A percentile compares a stretch with the other conserved stretches of the same genome.
Evolutionary conservation across 2,888 invertebrate genomes (phyloP).

Genomic region (Drosophila parthenogenetica): DNA sequence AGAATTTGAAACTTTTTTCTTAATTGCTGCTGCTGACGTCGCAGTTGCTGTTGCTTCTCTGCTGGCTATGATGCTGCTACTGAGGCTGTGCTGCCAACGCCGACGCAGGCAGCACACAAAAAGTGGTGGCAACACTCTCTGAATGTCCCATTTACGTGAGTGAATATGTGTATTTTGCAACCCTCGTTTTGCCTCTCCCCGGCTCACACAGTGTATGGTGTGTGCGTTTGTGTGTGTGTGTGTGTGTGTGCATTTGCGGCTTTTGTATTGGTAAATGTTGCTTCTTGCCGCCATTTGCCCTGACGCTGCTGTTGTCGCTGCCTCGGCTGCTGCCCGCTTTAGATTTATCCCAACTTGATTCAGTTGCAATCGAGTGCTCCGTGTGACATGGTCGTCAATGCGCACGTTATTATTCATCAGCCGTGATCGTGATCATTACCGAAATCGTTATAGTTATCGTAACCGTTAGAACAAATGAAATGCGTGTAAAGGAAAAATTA

Average conservation of each 20-base stretch:
- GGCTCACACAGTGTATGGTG: not conserved
- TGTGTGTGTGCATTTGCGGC: slow-evolving; percentile 47
- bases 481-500: slow-evolving; percentile 19
- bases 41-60: slow-evolving; percentile 14
- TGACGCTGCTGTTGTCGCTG: slow-evolving; percentile 44
- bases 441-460: slow-evolving; percentile 4
- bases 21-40: slow-evolving; percentile 68
- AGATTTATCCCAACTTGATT: slow-evolving; percentile 81
- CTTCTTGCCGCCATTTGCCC: slow-evolving; percentile 77
- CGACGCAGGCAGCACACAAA: slow-evolving; percentile 65
- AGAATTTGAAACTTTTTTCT: slow-evolving; percentile 83
- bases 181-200: slow-evolving; percentile 57
- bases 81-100: slow-evolving; percentile 38
- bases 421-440: slow-evolving; percentile 35
- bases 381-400: slow-evolving; percentile 82
- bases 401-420: slow-evolving; percentile 40
- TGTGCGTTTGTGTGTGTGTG: slow-evolving; percentile 8
- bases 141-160: slow-evolving; percentile 40
- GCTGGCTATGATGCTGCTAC: slow-evolving; percentile 13
- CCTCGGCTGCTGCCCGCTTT: slow-evolving; percentile 41
- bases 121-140: slow-evolving; percentile 78
- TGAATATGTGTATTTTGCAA: slow-evolving; percentile 56
- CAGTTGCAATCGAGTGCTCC: slow-evolving; percentile 85
- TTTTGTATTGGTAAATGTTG: slow-evolving; percentile 81
- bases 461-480: slow-evolving; percentile 11